Base-by-base conservation (phyloP, 2,113 vertebrate genomes). In the Vombatus ursinus region DNA sequence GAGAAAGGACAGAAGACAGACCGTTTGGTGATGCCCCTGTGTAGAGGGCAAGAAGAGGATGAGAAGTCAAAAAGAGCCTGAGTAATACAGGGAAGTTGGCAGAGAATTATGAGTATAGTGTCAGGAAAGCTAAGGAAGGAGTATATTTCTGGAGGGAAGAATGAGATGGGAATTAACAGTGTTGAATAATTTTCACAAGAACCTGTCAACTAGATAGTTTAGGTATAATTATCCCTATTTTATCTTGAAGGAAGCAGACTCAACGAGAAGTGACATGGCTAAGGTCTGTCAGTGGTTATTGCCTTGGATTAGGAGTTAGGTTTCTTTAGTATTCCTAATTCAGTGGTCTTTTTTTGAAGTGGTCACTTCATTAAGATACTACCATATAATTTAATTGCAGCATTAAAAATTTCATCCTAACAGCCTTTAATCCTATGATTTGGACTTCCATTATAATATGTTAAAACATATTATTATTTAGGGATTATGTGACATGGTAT, bases 91-190 rank as follows among this genome's bases (percentile, higher is more conserved):
- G 37, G 37, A 77, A 77, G 61, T 77, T 1, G n/a, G 37, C 61
- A 77, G 61, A 77, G 61, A 77, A 77, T 19, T 68, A 16, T 61
- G 10, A 77, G 12, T 77, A 10, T n/a, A 5, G 61, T 77, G 14
- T 77, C 61, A 77, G 61, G 61, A 77, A n/a, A n/a, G 57, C 14
- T 77, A 37, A 77, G 26, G 90, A 68, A 96, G 5, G 92, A 95
- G 57, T 12, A 11, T 9, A 94, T 37, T 49, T 49, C 22, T 90
- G n/a, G 25, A 68, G 12, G 84, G 50, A 50, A 90, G 61, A 52
- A 24, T 44, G 90, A 92, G 91, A 91, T 50, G n/a, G 16, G 52
- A 77, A 77, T 77, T 16, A n/a, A n/a, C 28, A 37, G 11, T 68
- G 31, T n/a, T 19, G 61, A n/a, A n/a, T 77, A 77, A 77, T 77